Conservation (phyloP, 2,888 invertebrate genomes). For the Noctua fimbriata region DNA sequence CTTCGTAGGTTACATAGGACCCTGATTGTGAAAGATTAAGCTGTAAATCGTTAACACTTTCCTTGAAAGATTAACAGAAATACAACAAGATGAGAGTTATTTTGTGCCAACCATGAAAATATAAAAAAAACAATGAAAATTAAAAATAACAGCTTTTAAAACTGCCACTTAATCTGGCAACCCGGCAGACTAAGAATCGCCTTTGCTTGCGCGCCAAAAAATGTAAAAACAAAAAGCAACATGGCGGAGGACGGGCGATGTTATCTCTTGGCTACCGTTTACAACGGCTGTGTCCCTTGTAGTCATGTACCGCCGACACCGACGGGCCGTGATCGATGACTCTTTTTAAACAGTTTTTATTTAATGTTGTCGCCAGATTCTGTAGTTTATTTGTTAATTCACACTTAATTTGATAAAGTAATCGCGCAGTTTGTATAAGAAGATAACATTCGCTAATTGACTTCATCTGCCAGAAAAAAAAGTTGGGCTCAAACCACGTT, state of each 20-base stretch:
- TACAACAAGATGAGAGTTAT: not conserved
- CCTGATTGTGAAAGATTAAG: conserved; percentile 23
- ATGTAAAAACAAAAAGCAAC: conserved; percentile 65
- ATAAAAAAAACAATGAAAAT: conserved; percentile 1
- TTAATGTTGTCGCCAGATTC: conserved; percentile 28
- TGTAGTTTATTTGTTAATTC: conserved; percentile 52
- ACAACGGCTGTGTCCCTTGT: conserved; percentile 64
- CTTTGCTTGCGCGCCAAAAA: conserved; percentile 62
- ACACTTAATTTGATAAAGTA: conserved; percentile 50
- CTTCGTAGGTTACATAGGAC: conserved; percentile 15
- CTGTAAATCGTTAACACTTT: conserved; percentile 14
- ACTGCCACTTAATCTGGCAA: conserved; percentile 51
- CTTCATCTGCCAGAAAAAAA: not conserved
- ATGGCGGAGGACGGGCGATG: conserved; percentile 76
- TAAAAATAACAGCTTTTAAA: conserved; percentile 17
- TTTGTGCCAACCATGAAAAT: not conserved
- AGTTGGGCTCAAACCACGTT: not conserved
- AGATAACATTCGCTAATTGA: conserved; percentile 27
- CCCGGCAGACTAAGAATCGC: conserved; percentile 50
- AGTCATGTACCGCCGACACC: conserved; percentile 58
- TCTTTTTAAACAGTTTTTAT: conserved; percentile 44
- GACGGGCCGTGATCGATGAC: conserved; percentile 61
- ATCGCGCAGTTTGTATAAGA: conserved; percentile 34
- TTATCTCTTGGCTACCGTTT: conserved; percentile 81
- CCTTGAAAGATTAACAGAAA: not conserved